A percentile compares a stretch with the other conserved stretches of the same genome.
phyloP scores from a whole-genome alignment of 2,797 vertebrate species.

The Choloepus didactylus region DNA sequence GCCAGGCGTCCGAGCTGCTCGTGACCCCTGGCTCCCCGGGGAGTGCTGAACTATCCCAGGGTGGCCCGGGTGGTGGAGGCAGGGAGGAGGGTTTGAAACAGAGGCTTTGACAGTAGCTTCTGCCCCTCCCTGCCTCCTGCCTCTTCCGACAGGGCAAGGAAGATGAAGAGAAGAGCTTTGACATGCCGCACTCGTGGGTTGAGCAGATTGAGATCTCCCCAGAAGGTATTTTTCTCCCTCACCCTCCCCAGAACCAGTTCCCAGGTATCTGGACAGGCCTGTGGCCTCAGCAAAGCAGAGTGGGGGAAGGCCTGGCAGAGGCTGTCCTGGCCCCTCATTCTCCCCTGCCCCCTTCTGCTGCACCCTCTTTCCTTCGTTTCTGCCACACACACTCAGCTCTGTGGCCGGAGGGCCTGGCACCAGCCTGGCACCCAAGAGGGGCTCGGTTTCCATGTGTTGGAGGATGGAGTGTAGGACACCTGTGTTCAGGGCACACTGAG shows the following conservation, averaged over 20 bases:
- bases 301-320: no score
- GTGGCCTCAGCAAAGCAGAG: no score
- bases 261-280: neutral
- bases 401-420: neutral
- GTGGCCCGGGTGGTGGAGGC: neutral
- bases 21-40: neutral
- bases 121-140: neutral
- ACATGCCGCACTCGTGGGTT: slow-evolving; percentile 95
- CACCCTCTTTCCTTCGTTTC: neutral
- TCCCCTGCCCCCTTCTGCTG: neutral
- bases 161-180: slow-evolving; percentile 84
- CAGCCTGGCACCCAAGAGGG: neutral
- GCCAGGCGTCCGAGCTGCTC: neutral
- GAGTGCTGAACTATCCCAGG: neutral
- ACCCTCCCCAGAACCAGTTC: neutral
- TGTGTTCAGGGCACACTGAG: no score
- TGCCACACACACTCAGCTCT: neutral
- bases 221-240: slow-evolving; percentile 87
- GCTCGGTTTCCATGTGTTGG: neutral
- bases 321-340: neutral
- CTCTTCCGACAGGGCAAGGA: slow-evolving; percentile 85
- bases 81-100: no score
- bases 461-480: neutral
- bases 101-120: neutral
- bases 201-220: slow-evolving; percentile 88